phyloP scores from a whole-genome alignment of 2,888 invertebrate species.

The Protophormia terraenovae region DNA sequence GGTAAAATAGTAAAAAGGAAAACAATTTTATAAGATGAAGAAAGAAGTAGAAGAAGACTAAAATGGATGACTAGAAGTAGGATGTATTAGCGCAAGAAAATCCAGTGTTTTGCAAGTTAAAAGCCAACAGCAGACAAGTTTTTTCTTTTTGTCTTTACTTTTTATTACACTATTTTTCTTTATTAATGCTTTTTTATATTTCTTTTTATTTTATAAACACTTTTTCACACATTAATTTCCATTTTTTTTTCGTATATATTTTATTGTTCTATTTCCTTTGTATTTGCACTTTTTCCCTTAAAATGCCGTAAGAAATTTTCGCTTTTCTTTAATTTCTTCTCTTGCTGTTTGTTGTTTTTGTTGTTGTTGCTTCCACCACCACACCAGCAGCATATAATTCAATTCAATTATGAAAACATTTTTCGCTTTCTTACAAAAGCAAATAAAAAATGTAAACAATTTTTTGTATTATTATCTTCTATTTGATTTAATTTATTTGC shows the following conservation, averaged over 20 bases:
- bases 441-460: constrained; percentile 44
- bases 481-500: constrained; percentile 24
- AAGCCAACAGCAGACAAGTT: not conserved
- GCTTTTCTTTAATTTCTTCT: constrained; percentile 27
- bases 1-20: not conserved
- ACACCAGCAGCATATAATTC: constrained; percentile 4
- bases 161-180: not conserved
- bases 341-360: constrained; percentile 29
- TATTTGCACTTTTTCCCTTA: constrained; percentile 39
- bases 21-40: constrained; percentile 17
- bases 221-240: constrained; percentile 39
- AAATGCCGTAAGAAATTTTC: constrained; percentile 49
- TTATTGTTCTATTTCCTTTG: not conserved
- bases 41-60: constrained; percentile 36
- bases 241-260: too few relatives aligned
- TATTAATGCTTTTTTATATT: not conserved
- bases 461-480: not conserved
- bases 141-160: not conserved
- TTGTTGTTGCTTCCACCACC: constrained; percentile 12
- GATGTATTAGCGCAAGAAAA: constrained; percentile 13
- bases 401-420: constrained; percentile 52
- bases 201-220: constrained; percentile 19
- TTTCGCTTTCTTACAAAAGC: constrained; percentile 37
- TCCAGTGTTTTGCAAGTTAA: not conserved
- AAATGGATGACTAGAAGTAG: constrained; percentile 57